Evolutionary conservation across 2,888 invertebrate species (phyloP).

Genomic region (Ophraella communa): DNA sequence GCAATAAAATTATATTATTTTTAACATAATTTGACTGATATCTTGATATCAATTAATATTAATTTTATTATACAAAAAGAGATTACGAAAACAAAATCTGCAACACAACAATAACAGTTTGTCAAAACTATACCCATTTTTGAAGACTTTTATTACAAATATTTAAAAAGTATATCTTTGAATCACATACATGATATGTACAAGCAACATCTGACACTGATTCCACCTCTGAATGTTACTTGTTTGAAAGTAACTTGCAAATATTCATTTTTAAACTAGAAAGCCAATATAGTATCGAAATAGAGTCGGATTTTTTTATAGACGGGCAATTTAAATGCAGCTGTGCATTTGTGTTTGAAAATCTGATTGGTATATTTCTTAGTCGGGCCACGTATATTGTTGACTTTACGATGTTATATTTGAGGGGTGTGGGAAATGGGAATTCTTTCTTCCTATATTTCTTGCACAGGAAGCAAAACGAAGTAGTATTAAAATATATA

Average conservation of each 20-base stretch:
- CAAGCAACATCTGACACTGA: no score
- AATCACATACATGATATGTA: no score
- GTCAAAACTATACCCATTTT: no score
- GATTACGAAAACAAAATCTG: no score
- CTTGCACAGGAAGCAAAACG: background rate
- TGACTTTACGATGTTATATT: background rate
- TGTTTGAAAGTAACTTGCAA: background rate
- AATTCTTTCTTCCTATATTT: background rate
- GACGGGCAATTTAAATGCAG: constrained; percentile 9
- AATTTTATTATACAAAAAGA: no score
- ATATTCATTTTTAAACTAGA: background rate
- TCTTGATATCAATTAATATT: no score
- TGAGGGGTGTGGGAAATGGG: background rate
- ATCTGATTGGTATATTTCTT: constrained; percentile 5
- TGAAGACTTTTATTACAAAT: no score
- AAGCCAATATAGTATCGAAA: constrained; percentile 14
- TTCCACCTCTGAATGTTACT: background rate
- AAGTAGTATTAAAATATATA: no score
- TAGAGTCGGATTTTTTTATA: constrained; percentile 1
- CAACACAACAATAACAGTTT: no score
- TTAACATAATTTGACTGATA: no score
- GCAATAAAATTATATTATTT: no score
- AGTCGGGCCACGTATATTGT: constrained; percentile 7
- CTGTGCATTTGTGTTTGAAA: constrained; percentile 10
- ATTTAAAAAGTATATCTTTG: no score